Conservation (phyloP, 2,797 vertebrate species). For the Prunella strophiata region DNA sequence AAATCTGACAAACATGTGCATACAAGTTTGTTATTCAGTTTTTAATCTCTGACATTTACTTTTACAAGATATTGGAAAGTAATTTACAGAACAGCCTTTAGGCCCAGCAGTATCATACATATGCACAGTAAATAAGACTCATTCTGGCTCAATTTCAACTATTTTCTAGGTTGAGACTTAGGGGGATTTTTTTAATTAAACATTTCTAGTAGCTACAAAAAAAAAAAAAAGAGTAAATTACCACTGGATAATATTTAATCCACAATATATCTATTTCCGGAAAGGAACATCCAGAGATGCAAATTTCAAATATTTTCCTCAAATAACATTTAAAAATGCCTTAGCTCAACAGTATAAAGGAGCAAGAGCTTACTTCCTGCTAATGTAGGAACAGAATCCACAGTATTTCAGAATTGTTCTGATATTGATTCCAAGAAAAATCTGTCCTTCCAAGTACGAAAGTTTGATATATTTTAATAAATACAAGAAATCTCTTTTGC, state of each 20-base stretch:
- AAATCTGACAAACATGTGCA: neutral
- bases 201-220: neutral
- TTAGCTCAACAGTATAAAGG: neutral
- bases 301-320: neutral
- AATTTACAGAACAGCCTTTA: neutral
- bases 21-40: neutral
- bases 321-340: neutral
- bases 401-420: neutral
- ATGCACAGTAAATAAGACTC: neutral
- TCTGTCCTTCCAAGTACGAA: neutral
- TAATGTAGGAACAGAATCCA: neutral
- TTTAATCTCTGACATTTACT: neutral
- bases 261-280: neutral
- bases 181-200: neutral
- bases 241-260: neutral
- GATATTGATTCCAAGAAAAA: neutral
- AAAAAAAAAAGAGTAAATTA: neutral
- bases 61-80: neutral
- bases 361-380: neutral
- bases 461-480: neutral
- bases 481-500: neutral
- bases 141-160: neutral
- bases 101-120: neutral
- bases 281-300: neutral
- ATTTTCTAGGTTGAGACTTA: neutral